Conservation (phyloP, 1,140 invertebrate species). For the Polyergus mexicanus region DNA sequence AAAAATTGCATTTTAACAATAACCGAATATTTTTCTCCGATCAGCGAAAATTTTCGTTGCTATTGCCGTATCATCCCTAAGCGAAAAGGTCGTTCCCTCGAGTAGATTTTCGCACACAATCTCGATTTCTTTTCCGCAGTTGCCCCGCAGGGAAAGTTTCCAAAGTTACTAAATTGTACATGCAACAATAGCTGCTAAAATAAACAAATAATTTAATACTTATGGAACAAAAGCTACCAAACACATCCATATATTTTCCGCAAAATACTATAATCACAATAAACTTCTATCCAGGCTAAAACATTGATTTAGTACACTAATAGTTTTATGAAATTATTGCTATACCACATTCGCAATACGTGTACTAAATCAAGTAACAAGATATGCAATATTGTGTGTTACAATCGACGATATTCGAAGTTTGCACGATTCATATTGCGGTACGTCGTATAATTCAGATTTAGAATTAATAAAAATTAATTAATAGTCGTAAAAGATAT, state of each 20-base stretch:
- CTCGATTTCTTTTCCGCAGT: slow-evolving; percentile 19
- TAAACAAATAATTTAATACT: slow-evolving; percentile 30
- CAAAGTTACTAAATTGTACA: background rate
- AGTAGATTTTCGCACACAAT: background rate
- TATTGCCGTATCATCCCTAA: slow-evolving; percentile 15
- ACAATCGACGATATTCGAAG: background rate
- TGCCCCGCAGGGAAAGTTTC: background rate
- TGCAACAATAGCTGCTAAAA: background rate
- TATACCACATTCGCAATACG: no score
- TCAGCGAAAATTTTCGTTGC: slow-evolving; percentile 23
- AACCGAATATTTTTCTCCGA: slow-evolving; percentile 21
- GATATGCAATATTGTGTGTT: background rate
- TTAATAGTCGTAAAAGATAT: slow-evolving; percentile 2
- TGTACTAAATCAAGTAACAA: no score
- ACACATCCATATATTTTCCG: background rate
- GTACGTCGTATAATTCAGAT: background rate
- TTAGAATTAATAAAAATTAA: slow-evolving; percentile 28
- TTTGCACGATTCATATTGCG: background rate
- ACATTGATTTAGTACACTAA: slow-evolving; percentile 2
- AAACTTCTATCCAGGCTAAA: background rate
- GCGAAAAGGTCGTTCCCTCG: slow-evolving; percentile 26
- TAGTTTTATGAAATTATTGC: background rate
- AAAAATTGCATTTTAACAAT: slow-evolving; percentile 20
- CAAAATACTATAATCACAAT: background rate
- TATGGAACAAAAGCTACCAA: background rate